Evolutionary conservation across 2,113 vertebrate species (phyloP).

Genomic region (Glaucomys volans): DNA sequence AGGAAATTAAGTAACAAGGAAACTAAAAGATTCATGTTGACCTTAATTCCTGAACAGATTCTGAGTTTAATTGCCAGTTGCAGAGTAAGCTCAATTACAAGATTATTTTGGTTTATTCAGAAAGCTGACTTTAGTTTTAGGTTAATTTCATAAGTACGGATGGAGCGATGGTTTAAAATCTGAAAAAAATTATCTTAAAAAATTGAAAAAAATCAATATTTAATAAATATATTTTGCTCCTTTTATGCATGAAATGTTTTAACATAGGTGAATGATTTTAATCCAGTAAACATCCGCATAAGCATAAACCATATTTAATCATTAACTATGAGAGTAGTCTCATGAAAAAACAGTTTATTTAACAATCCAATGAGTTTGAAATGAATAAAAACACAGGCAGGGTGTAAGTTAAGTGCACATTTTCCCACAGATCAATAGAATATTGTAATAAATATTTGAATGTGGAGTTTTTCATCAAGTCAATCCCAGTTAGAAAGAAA

Average conservation of each 20-base stretch:
- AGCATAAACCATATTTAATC: slow-evolving; percentile 6
- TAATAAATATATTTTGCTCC: not conserved
- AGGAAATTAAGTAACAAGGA: slow-evolving; percentile 21
- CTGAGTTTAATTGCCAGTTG: not conserved
- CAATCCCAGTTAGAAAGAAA: not conserved
- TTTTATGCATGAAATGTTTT: not conserved
- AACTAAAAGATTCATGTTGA: not conserved
- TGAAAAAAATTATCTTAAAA: not conserved
- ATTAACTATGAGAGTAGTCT: not conserved
- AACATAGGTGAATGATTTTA: not conserved
- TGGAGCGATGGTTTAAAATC: not conserved
- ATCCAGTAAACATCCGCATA: not conserved
- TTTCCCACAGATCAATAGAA: not conserved
- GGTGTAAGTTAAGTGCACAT: not conserved
- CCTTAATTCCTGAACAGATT: not conserved
- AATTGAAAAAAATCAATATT: not conserved
- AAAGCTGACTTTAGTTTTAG: slow-evolving; percentile 10
- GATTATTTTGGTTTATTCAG: not conserved
- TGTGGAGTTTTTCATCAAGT: not conserved
- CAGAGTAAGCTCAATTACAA: not conserved
- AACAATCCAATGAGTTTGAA: not conserved
- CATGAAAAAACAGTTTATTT: not conserved
- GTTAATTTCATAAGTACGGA: not conserved
- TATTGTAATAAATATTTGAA: slow-evolving; percentile 11
- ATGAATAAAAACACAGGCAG: not conserved